Conservation (phyloP, 2,888 invertebrate species). For the Microctonus brassicae region DNA sequence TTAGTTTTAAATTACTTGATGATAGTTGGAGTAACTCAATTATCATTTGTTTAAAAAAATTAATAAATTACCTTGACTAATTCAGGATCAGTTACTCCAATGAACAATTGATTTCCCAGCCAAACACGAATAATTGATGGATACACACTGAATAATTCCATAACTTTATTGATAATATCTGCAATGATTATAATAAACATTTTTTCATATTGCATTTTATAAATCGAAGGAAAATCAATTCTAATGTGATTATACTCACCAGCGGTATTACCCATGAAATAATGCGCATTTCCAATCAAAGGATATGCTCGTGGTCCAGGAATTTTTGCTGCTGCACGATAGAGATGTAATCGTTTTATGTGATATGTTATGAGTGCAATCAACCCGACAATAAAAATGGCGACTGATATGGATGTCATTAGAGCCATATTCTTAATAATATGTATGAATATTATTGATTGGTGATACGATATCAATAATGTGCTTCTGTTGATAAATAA, state of each 20-base stretch:
- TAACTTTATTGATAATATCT: conserved; percentile 51
- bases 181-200: background rate
- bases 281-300: conserved; percentile 51
- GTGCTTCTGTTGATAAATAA: too few relatives aligned
- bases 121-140: conserved; percentile 53
- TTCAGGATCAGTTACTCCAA: conserved; percentile 50
- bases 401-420: conserved; percentile 21
- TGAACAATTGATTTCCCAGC: conserved; percentile 49
- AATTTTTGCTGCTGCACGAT: conserved; percentile 44
- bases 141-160: conserved; percentile 43
- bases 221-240: too few relatives aligned
- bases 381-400: conserved; percentile 33
- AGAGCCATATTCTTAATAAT: conserved; percentile 24
- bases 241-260: conserved; percentile 47
- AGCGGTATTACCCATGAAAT: conserved; percentile 49
- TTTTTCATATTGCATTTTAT: background rate
- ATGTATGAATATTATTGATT: background rate
- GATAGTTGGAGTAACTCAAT: too few relatives aligned
- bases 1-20: background rate
- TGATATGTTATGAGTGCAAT: conserved; percentile 40
- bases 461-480: too few relatives aligned
- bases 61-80: conserved; percentile 49
- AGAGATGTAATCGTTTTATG: conserved; percentile 38
- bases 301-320: conserved; percentile 51
- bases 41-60: background rate